Conservation (phyloP, 2,888 invertebrate genomes). For the Allygus modestus region DNA sequence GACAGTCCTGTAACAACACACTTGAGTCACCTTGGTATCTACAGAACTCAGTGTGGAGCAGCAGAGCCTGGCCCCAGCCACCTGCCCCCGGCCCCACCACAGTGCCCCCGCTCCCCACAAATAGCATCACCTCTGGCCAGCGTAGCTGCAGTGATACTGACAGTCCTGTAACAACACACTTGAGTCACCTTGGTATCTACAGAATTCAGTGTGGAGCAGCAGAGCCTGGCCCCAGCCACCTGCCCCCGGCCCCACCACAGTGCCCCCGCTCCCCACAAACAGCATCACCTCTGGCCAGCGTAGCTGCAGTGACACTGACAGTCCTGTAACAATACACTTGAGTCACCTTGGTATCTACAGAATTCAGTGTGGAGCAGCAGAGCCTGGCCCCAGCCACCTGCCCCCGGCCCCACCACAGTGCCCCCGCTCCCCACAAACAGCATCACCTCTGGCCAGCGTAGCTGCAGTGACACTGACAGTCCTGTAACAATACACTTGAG, state of each 20-base stretch:
- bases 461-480: conserved; percentile 83
- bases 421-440: conserved; percentile 79
- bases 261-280: conserved; percentile 77
- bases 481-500: too few species aligned
- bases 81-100: too few species aligned
- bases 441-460: conserved; percentile 88
- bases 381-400: conserved; percentile 74
- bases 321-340: too few species aligned
- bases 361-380: conserved; percentile 84
- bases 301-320: conserved; percentile 84
- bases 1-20: too few species aligned
- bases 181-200: too few species aligned
- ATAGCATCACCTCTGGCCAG: conserved; percentile 87
- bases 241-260: not conserved
- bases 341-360: too few species aligned
- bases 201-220: conserved; percentile 83
- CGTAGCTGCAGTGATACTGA: conserved; percentile 85
- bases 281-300: conserved; percentile 88
- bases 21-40: too few species aligned
- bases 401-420: not conserved
- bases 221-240: conserved; percentile 76
- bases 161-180: conserved; percentile 76
- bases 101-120: conserved; percentile 76
- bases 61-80: too few species aligned
- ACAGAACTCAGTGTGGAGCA: too few species aligned